A percentile compares a stretch with the other conserved stretches of the same genome.
Conservation (phyloP, 2,113 vertebrate genomes). For the Tenebrosternarchus preto region DNA sequence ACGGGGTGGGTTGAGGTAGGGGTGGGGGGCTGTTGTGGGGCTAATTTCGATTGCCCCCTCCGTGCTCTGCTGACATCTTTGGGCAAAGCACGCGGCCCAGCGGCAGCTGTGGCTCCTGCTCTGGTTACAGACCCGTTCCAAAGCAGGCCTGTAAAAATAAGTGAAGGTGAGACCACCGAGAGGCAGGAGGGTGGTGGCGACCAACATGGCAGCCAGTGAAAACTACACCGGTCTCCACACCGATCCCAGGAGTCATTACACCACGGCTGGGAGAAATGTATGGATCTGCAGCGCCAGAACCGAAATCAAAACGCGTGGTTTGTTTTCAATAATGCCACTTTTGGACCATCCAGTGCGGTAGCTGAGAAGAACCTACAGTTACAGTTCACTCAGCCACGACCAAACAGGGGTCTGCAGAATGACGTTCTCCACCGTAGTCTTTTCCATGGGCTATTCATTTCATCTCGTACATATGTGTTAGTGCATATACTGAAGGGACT, state of each 20-base stretch:
- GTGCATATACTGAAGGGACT: constrained; percentile 14
- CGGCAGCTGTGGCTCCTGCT: constrained; percentile 57
- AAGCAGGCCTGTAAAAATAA: constrained; percentile 57
- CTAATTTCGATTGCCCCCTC: constrained; percentile 56
- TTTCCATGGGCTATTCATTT: too few relatives aligned
- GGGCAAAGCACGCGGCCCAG: constrained; percentile 46
- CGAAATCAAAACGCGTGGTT: constrained; percentile 35
- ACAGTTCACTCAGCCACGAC: too few relatives aligned
- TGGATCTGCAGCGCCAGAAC: constrained; percentile 2
- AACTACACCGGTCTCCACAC: constrained; percentile 16
- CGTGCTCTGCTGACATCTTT: constrained; percentile 53
- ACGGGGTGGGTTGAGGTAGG: background rate
- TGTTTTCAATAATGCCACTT: constrained; percentile 23
- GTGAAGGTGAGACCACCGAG: constrained; percentile 42
- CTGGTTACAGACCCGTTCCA: constrained; percentile 49
- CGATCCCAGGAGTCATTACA: constrained; percentile 42
- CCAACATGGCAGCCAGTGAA: constrained; percentile 35
- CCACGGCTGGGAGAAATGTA: constrained; percentile 2
- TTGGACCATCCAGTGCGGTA: constrained; percentile 5
- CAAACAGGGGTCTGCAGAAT: background rate
- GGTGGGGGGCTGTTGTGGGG: constrained; percentile 5
- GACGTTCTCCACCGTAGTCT: too few relatives aligned
- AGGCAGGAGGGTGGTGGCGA: constrained; percentile 3
- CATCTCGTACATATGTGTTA: background rate
- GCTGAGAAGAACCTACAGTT: constrained; percentile 14